Base-by-base conservation (phyloP, 64 coral and sea anemone genomes). In the Montipora cactus region DNA sequence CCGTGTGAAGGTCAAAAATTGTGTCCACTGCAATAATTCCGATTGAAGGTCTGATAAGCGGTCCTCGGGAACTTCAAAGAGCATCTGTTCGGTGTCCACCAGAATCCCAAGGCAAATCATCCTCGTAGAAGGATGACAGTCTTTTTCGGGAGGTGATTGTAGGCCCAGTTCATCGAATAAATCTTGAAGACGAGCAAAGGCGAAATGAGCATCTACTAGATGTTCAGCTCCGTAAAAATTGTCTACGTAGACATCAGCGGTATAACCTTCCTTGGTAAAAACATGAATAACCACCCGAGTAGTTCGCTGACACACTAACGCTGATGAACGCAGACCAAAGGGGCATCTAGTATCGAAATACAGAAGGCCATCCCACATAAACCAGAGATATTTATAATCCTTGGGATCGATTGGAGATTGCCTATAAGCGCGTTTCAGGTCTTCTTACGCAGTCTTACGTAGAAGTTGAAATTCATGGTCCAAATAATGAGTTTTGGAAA, bases 341-440 rank as follows among this genome's bases (percentile, higher is more conserved):
- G 74, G 87, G 69, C 87, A 19, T 78, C 87, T 37, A 37, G 37
- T 37, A 37, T 37, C 37, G 48, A 89, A 89, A 25, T 77, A 89
- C n/a, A 89, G 0, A 20, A 76, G 12, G 8, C n/a, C 48, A 4
- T 88, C 22, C 46, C 69, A 75, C 22, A 7, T 75, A 77, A 89
- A 89, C 14, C 87, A 74, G 11, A 89, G 87, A 51, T 89, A 89
- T 20, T 53, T 19, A 55, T 77, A 89, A 59, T 89, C 87, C 21
- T 89, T 89, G 20, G 73, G 87, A 11, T 89, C 87, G 7, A 89
- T 77, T 16, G 87, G 87, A 8, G 78, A 77, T 37, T 57, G 87
- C 12, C 87, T 10, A 55, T 89, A 89, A 1, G 87, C 55, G 6
- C 49, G 71, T 64, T 77, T 46, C 14, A 64, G 59, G n/a, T 89